phyloP scores from a whole-genome alignment of 2,113 vertebrate genomes.

The Cettia cetti region DNA sequence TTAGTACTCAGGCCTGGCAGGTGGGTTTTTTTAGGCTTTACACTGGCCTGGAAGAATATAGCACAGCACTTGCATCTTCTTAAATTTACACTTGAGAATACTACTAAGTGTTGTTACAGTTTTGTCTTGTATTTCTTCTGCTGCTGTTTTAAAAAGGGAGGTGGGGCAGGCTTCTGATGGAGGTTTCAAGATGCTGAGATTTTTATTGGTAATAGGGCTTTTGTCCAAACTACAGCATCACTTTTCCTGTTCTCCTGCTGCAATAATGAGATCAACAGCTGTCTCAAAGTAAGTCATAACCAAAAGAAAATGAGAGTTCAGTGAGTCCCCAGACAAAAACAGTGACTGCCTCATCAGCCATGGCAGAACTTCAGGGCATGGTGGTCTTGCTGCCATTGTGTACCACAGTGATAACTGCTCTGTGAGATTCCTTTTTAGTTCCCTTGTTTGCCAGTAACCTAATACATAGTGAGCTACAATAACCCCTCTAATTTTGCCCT shows the following conservation, averaged over 20 bases:
- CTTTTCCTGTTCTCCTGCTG: background rate
- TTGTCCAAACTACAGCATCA: background rate
- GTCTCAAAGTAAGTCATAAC: background rate
- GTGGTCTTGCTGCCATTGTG: background rate
- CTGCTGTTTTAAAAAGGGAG: background rate
- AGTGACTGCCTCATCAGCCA: background rate
- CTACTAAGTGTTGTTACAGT: background rate
- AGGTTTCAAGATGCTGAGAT: background rate
- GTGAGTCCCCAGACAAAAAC: background rate
- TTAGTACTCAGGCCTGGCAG: background rate
- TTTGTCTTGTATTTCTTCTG: background rate
- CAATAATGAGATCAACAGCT: constrained; percentile 5
- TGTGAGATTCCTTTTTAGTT: background rate
- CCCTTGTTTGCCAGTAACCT: background rate
- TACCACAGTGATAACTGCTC: background rate
- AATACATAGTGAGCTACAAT: background rate
- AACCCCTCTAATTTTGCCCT: background rate
- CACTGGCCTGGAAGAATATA: background rate
- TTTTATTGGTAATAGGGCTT: background rate
- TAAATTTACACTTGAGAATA: background rate
- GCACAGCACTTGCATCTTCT: background rate
- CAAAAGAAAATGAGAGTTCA: background rate
- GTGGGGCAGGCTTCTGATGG: background rate
- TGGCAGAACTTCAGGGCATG: background rate
- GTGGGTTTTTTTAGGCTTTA: background rate